phyloP scores from a whole-genome alignment of 1,140 invertebrate genomes.

The Harlomillsia oculata region DNA sequence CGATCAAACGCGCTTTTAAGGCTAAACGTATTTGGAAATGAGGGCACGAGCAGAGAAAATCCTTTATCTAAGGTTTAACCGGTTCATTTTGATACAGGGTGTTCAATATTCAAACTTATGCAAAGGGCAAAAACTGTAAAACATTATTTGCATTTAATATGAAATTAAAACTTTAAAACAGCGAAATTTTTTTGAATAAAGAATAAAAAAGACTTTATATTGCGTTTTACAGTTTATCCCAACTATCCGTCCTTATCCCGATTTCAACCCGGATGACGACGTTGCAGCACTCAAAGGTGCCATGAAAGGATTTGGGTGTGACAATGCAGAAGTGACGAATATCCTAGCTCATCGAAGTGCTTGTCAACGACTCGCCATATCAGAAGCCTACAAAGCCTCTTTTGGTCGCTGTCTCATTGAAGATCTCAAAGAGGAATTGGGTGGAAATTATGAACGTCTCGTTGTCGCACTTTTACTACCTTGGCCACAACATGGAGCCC shows the following conservation, averaged over 20 bases:
- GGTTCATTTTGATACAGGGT: neutral
- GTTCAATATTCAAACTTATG: neutral
- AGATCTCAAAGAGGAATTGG: constrained; percentile 55
- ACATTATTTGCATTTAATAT: too few relatives aligned
- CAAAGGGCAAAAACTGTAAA: too few relatives aligned
- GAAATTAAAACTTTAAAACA: too few relatives aligned
- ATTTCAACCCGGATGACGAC: constrained; percentile 79
- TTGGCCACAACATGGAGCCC: constrained; percentile 45
- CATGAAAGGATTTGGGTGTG: constrained; percentile 88
- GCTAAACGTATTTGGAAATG: too few relatives aligned
- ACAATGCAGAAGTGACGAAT: constrained; percentile 85
- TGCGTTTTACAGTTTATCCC: constrained; percentile 59
- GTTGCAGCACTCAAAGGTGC: constrained; percentile 78
- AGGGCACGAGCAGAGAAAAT: too few relatives aligned
- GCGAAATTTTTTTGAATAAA: too few relatives aligned
- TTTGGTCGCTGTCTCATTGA: constrained; percentile 80
- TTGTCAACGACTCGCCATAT: constrained; percentile 80
- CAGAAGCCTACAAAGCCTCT: constrained; percentile 79
- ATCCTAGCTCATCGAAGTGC: constrained; percentile 76
- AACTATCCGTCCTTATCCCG: constrained; percentile 70
- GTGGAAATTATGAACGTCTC: constrained; percentile 49
- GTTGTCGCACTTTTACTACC: constrained; percentile 48
- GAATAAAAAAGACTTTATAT: neutral
- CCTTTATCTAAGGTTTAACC: too few relatives aligned
- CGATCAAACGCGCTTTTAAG: too few relatives aligned